Conservation (phyloP, 2,113 vertebrate species). For the Pipa parva region DNA sequence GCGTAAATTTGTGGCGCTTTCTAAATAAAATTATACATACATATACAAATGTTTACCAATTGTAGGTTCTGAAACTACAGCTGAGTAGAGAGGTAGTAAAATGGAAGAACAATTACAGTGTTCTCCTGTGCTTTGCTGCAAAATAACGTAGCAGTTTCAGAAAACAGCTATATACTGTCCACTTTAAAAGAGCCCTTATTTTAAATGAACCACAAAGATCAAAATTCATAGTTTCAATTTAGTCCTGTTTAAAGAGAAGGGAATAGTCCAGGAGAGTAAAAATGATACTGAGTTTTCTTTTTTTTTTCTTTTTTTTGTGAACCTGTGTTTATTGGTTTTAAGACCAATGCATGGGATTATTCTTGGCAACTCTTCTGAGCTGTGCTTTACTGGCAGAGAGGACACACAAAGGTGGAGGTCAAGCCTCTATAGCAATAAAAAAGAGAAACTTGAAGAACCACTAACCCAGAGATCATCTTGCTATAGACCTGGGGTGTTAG, state of each 20-base stretch:
- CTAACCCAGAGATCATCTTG: conserved; percentile 57
- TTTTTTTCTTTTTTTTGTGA: conserved; percentile 15
- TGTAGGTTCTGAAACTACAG: neutral
- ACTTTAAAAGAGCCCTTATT: neutral
- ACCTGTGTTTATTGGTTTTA: conserved; percentile 11
- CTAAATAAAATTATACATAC: no score
- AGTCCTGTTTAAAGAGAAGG: conserved; percentile 1
- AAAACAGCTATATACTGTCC: neutral
- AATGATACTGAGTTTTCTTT: neutral
- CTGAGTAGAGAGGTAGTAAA: neutral
- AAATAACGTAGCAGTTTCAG: neutral
- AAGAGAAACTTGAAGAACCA: conserved; percentile 47
- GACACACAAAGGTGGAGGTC: conserved; percentile 61
- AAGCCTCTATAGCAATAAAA: conserved; percentile 46
- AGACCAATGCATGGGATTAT: neutral
- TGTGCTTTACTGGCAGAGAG: conserved; percentile 41
- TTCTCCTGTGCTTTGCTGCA: neutral
- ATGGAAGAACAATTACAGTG: neutral
- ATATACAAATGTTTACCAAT: no score
- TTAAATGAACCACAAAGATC: neutral
- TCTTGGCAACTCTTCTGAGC: conserved; percentile 27
- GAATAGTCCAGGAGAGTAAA: conserved; percentile 3
- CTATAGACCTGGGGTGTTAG: conserved; percentile 54
- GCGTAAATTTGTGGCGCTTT: no score
- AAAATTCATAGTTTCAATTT: conserved; percentile 14